Evolutionary conservation across 1,140 invertebrate genomes (phyloP).

Genomic region (Drosophila novamexicana): DNA sequence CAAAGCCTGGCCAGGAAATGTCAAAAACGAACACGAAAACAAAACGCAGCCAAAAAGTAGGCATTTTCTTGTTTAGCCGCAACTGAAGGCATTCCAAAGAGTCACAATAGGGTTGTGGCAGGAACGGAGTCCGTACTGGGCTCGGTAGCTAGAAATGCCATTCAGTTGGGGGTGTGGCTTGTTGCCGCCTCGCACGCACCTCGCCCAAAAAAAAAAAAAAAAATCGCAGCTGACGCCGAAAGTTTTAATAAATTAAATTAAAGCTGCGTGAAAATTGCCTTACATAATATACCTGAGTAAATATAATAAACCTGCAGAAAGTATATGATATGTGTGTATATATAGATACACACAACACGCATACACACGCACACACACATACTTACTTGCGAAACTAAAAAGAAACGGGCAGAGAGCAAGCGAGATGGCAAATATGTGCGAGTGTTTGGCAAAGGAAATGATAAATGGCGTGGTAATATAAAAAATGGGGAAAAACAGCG

Average conservation of each 20-base stretch:
- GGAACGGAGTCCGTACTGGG: neutral
- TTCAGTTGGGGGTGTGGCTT: constrained; percentile 52
- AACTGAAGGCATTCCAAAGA: constrained; percentile 57
- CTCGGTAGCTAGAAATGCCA: constrained; percentile 1
- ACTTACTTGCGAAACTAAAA: constrained; percentile 7
- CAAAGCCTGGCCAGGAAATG: constrained; percentile 64
- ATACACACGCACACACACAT: constrained; percentile 5
- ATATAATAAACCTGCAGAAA: constrained; percentile 49
- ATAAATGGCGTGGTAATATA: constrained; percentile 83
- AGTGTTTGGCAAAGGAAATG: constrained; percentile 77
- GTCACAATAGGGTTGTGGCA: constrained; percentile 20
- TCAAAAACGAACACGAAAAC: constrained; percentile 81
- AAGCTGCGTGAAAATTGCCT: constrained; percentile 76
- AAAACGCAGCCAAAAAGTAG: constrained; percentile 65
- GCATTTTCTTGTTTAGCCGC: constrained; percentile 66
- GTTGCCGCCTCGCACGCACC: constrained; percentile 62
- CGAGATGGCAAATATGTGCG: constrained; percentile 37
- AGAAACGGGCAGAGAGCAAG: constrained; percentile 26
- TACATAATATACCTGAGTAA: constrained; percentile 59
- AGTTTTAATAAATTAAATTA: constrained; percentile 82
- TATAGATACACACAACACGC: constrained; percentile 9
- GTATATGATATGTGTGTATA: constrained; percentile 52
- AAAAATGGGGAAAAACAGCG: constrained; percentile 79
- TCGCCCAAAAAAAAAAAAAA: constrained; percentile 50
- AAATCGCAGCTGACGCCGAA: constrained; percentile 49